Evolutionary conservation across 2,113 vertebrate species (phyloP), one percentile per base, ranked within the genome.

Genomic region (Perognathus longimembris): DNA sequence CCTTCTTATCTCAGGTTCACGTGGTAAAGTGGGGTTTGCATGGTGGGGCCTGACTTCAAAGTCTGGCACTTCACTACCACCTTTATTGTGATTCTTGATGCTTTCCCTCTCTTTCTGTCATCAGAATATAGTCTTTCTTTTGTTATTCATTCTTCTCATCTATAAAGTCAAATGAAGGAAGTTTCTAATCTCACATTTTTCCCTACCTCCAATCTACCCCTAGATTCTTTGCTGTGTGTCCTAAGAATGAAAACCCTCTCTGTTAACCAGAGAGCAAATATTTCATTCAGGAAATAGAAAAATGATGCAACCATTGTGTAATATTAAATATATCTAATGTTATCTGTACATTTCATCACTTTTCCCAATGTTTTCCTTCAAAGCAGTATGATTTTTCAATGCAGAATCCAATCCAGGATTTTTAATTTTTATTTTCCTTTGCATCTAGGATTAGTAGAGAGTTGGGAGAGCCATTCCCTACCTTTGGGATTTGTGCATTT

Each of bases 241-340:
- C 32, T 32, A 64, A 95, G 74, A 75, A 64, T 50, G 85, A 83
- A 22, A 91, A 63, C 34, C 1, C 21, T 67, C n/a, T 73, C 57
- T 70, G 40, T 34, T 70, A 85, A 38, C 40, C 67, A 76, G 20
- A 63, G 9, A 63, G 63, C 69, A 81, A 81, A 66, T 89, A 70
- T 76, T 91, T 85, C 80, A 79, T 59, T 88, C 54, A 75, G 34
- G 40, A 81, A 88, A 75, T 71, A 67, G 17, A 67, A 67, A 82
- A n/a, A 59, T 78, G 57, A 61, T 50, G 40, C 11, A 82, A 61
- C 50, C 70, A 17, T 36, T 69, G 50, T 24, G 5, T 45, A 76
- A 71, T 66, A 34, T 50, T 85, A 67, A 87, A 67, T 59, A 82
- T 61, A 45, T 59, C 20, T 59, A 78, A 70, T 71, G 30, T 63